Percentiles rank a stretch among this genome's conserved stretches.
Conservation (phyloP, 2,113 vertebrate genomes). For the Pleuronectes platessa region DNA sequence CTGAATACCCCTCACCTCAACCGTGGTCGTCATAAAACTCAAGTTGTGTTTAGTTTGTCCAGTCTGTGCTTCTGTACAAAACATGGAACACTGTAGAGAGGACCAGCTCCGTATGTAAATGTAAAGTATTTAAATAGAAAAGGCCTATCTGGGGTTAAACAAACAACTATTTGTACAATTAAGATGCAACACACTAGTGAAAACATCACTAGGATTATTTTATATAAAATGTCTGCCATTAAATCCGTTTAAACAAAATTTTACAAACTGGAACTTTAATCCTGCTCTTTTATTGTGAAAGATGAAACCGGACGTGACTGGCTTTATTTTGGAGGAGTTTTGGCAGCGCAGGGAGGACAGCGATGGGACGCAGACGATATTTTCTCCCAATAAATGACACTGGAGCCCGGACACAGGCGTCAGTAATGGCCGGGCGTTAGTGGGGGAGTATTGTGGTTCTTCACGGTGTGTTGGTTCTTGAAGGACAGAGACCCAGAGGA, state of each 20-base stretch:
- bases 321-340: background rate
- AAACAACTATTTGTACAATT: too few relatives aligned
- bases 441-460: background rate
- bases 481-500: background rate
- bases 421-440: background rate
- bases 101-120: too few relatives aligned
- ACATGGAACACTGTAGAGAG: too few relatives aligned
- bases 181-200: too few relatives aligned
- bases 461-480: background rate
- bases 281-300: conserved; percentile 41
- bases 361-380: conserved; percentile 58
- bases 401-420: background rate
- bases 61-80: too few relatives aligned
- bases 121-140: too few relatives aligned
- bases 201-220: too few relatives aligned
- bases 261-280: background rate
- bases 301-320: background rate
- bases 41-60: too few relatives aligned
- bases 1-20: too few relatives aligned
- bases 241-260: background rate
- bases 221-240: too few relatives aligned
- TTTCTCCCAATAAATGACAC: conserved; percentile 28
- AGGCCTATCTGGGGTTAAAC: too few relatives aligned
- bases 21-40: too few relatives aligned
- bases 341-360: conserved; percentile 33